phyloP scores from a whole-genome alignment of 2,113 vertebrate genomes.

The Halcyon malimbica region DNA sequence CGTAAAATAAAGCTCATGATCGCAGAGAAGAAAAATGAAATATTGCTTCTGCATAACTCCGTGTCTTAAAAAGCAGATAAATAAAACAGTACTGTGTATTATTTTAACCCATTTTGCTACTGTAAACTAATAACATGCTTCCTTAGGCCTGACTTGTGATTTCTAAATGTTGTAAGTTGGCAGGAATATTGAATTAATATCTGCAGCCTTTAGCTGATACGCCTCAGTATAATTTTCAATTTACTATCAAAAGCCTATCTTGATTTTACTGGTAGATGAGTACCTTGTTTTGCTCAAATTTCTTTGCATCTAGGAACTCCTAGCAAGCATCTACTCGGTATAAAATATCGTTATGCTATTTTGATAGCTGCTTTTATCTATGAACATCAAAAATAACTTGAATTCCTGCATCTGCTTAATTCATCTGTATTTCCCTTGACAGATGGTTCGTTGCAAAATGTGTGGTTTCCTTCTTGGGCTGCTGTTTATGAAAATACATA shows the following conservation, averaged over 20 bases:
- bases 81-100: not conserved
- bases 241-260: not conserved
- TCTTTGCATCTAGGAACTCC: constrained; percentile 1
- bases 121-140: not conserved
- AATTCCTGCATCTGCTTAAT: constrained; percentile 72
- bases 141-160: not conserved
- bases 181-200: not conserved
- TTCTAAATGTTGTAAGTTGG: not conserved
- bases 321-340: not conserved
- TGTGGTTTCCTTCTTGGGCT: constrained; percentile 66
- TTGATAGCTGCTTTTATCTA: constrained; percentile 62
- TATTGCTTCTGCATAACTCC: not conserved
- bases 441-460: constrained; percentile 61
- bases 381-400: constrained; percentile 62
- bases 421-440: constrained; percentile 73
- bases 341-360: constrained; percentile 55
- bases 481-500: constrained; percentile 72
- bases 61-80: not conserved
- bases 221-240: not conserved
- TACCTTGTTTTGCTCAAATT: not conserved
- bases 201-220: not conserved
- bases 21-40: not conserved
- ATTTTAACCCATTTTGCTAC: not conserved
- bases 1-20: not conserved
- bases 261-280: not conserved